Conservation (phyloP, 2,113 vertebrate genomes). For the Cariama cristata region DNA sequence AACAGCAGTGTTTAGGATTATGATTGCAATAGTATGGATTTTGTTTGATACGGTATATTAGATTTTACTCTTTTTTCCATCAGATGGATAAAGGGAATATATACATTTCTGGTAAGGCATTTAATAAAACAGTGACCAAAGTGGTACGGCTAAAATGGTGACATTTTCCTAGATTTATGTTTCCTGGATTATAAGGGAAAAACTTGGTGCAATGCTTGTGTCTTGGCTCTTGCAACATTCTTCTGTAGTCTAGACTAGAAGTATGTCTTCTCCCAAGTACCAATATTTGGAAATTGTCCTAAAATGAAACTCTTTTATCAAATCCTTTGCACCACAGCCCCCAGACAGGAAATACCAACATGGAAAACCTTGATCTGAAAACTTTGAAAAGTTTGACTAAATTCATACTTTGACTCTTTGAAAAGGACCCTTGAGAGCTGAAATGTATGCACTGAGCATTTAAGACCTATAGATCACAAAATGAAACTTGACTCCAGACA, state of each 20-base stretch:
- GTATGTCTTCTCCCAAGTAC: slow-evolving; percentile 25
- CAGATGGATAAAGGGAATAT: not conserved
- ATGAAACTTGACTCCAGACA: slow-evolving; percentile 67
- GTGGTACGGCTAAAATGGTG: not conserved
- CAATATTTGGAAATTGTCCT: slow-evolving; percentile 44
- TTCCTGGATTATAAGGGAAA: slow-evolving; percentile 24
- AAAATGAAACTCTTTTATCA: slow-evolving; percentile 61
- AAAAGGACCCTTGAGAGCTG: slow-evolving; percentile 50
- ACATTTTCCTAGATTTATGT: slow-evolving; percentile 28
- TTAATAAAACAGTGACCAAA: slow-evolving; percentile 9
- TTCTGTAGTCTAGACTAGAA: slow-evolving; percentile 27
- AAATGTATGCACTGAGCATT: slow-evolving; percentile 18
- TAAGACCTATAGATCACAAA: slow-evolving; percentile 40
- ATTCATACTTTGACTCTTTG: slow-evolving; percentile 46
- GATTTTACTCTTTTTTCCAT: not conserved
- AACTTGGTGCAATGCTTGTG: not conserved
- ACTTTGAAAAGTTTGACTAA: slow-evolving; percentile 40
- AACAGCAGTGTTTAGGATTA: not conserved
- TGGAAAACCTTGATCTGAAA: slow-evolving; percentile 58
- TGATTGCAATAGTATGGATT: not conserved
- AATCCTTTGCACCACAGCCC: not conserved
- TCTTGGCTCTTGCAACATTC: not conserved
- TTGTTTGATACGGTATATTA: not conserved
- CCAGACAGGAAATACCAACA: slow-evolving; percentile 54
- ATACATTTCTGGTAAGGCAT: not conserved